phyloP scores from a whole-genome alignment of 2,113 vertebrate species.

The Bucco capensis region DNA sequence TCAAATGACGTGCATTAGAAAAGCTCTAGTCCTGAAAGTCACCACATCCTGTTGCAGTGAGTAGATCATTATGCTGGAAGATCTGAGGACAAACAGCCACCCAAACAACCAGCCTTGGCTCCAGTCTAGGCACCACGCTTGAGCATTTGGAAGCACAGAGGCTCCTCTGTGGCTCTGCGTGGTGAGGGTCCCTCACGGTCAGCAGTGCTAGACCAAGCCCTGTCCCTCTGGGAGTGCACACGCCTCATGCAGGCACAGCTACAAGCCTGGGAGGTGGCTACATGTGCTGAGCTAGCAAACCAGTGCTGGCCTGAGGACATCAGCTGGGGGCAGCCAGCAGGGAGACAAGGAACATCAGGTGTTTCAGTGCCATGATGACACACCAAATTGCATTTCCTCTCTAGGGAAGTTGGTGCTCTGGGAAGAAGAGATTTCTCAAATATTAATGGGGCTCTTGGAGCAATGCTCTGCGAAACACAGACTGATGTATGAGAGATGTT shows the following conservation, averaged over 20 bases:
- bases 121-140: neutral
- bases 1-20: neutral
- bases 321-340: neutral
- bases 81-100: neutral
- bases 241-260: rapidly evolving
- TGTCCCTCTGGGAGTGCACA: rapidly evolving
- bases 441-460: neutral
- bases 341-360: neutral
- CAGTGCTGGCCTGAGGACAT: neutral
- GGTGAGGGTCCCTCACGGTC: neutral
- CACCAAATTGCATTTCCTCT: neutral
- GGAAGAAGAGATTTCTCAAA: neutral
- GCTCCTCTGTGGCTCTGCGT: neutral
- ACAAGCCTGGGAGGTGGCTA: rapidly evolving
- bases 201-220: rapidly evolving
- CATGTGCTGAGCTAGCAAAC: neutral
- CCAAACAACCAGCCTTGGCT: rapidly evolving
- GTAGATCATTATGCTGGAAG: neutral
- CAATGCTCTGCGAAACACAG: neutral
- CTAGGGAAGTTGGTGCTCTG: neutral
- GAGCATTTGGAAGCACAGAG: rapidly evolving
- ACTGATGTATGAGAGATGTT: neutral
- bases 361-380: neutral
- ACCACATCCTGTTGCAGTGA: neutral
- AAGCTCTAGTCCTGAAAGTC: neutral